Percentiles rank a stretch among this genome's conserved stretches.
phyloP scores from a whole-genome alignment of 2,797 vertebrate genomes.

The Aratinga solstitialis region DNA sequence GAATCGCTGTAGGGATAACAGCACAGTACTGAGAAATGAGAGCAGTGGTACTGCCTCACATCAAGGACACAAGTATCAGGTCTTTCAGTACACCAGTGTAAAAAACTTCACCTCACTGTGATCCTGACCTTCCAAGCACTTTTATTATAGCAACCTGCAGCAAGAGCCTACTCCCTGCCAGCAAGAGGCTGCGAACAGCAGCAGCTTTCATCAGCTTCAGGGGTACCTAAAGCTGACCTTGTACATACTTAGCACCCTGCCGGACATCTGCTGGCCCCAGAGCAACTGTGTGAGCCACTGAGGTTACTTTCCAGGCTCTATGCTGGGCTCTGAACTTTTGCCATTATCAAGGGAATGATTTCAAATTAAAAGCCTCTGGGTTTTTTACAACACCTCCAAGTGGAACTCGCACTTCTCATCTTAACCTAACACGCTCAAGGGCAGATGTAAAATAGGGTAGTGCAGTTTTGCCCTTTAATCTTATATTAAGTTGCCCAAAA shows the following conservation, averaged over 20 bases:
- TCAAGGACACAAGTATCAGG: neutral
- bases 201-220: neutral
- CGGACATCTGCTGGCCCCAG: fast-evolving
- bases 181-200: neutral
- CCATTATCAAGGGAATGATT: neutral
- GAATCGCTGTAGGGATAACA: neutral
- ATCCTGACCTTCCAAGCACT: neutral
- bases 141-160: neutral
- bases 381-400: neutral
- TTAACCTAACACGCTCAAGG: neutral
- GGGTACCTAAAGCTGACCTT: neutral
- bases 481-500: neutral
- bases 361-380: neutral
- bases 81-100: neutral
- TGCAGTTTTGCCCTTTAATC: neutral
- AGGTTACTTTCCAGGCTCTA: neutral
- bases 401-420: neutral
- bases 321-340: neutral
- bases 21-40: neutral
- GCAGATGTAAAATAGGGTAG: neutral
- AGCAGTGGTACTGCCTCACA: neutral
- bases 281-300: neutral
- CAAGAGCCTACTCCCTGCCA: neutral
- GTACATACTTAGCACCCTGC: neutral
- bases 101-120: neutral